Percentiles rank a stretch among this genome's conserved stretches.
Conservation (phyloP, 2,797 vertebrate genomes). For the Tympanoctomys barrerae region DNA sequence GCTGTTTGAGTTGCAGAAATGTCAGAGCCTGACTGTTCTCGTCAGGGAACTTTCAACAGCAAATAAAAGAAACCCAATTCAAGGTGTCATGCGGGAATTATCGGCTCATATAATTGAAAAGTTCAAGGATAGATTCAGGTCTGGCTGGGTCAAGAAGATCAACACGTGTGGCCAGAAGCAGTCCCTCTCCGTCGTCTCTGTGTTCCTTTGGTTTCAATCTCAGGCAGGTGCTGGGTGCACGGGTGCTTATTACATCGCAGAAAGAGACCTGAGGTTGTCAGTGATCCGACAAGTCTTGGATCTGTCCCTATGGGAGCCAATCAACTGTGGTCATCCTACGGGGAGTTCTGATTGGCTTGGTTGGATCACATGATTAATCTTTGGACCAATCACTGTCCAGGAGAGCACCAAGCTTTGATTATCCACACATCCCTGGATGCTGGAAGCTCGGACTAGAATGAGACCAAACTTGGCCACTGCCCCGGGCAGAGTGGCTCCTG, state of each 20-base stretch:
- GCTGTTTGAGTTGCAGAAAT: conserved; percentile 4
- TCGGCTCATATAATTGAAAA: background rate
- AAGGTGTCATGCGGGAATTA: background rate
- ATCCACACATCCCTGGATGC: background rate
- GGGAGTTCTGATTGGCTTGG: background rate
- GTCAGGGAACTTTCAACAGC: background rate
- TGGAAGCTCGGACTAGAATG: background rate
- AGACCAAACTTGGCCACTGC: no score
- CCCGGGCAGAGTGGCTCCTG: background rate
- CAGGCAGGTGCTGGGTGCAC: background rate
- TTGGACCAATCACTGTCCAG: background rate
- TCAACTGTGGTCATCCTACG: background rate
- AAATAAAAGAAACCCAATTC: background rate
- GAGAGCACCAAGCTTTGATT: background rate
- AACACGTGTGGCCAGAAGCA: background rate
- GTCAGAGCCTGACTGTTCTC: conserved; percentile 17
- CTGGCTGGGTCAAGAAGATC: conserved; percentile 41
- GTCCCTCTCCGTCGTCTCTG: background rate
- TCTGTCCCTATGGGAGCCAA: background rate
- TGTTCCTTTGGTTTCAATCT: background rate
- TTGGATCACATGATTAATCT: background rate
- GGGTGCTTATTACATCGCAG: fast-evolving
- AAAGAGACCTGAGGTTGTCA: background rate
- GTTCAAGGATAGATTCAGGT: background rate
- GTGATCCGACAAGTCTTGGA: background rate